Evolutionary conservation across 2,888 invertebrate species (phyloP), one percentile per base, ranked within the genome.

Genomic region (Lithophane leautieri): DNA sequence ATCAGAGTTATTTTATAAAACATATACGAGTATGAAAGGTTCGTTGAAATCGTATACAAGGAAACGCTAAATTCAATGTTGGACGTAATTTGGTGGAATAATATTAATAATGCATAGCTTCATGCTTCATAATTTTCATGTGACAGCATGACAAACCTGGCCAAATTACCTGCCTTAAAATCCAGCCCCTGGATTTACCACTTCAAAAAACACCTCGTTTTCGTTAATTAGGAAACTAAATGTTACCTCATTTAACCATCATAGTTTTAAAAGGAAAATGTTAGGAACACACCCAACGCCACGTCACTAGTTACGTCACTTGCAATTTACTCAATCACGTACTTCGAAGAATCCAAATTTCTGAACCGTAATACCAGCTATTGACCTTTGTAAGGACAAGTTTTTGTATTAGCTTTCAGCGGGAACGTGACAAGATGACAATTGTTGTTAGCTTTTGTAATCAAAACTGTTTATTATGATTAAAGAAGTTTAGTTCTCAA

Each of bases 191-290:
- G 69, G 42, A 84, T 81, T 70, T 76, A 40, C 69, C 34, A 68
- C 62, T 63, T 12, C 62, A 67, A 66, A 70, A 70, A 69, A 73
- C 77, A 73, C 70, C 63, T 68, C 22, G 70, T 71, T 81, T 84
- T 44, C 42, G 65, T 69, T 83, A 81, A 85, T 85, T 65, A 83
- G 65, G 63, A 61, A 76, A 47, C 11, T 47, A 70, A 82, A 61
- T 73, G 62, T 77, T 76, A 70, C 56, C 58, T 66, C 28, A 54
- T 76, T 75, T 67, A 16, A 28, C 34, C 44, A n/a, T 22, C 42
- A 56, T 75, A 66, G 73, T 79, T 85, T 79, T 79, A 70, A 74
- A 78, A 79, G 74, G 71, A 73, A 78, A 71, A 71, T 63, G 66
- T 73, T 72, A 47, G 56, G 56, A 12, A 40, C 65, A 34, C 6